Base-by-base conservation (phyloP, 2,797 vertebrate species). In the Xiphophorus birchmanni region DNA sequence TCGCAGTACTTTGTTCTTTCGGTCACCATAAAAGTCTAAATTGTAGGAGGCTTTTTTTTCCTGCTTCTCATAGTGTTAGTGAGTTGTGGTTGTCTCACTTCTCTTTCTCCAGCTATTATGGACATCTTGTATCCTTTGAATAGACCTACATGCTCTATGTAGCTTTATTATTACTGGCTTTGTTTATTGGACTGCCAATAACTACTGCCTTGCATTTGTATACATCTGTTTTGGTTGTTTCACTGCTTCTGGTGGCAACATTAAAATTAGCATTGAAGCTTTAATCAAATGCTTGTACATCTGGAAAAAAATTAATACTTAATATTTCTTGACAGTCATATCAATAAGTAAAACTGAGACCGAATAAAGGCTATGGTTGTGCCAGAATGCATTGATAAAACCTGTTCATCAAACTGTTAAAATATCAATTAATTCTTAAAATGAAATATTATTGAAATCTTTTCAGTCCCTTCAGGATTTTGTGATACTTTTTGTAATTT, bases 111-210 rank as follows among this genome's bases (percentile, higher is more conserved):
- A 82, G 72, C 65, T 80, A 86, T 90, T 85, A 89, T 81, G 47
- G 63, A 65, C 12, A 26, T 71, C 75, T 91, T 82, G 87, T 63
- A 91, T 86, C 29, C 58, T 79, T 86, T 84, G 89, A 83, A 82
- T 85, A 86, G 85, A 86, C 50, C 40, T 82, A 67, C 72, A n/a
- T 5, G 13, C 69, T 52, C 47, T 73, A 6, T 84, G 71, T 63
- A 65, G 80, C 47, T 81, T 87, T 42, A 13, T 76, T 13, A 26
- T 26, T 71, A n/a, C 5, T 44, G 40, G 5, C 4, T 44, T 72
- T 17, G 10, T 45, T 5, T n/a, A 13, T 72, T 45, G 69, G 69
- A 67, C 73, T 47, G 63, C 17, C 9, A 69, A 9, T 78, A 40
- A 63, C 48, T 79, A 73, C 37, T n/a, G 83, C n/a, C 60, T 74